These are phyloP conservation scores for Cyanoderma ruficeps DNA, from an alignment of 2,113 vertebrate species.

Conservation along the genomic window DNA sequence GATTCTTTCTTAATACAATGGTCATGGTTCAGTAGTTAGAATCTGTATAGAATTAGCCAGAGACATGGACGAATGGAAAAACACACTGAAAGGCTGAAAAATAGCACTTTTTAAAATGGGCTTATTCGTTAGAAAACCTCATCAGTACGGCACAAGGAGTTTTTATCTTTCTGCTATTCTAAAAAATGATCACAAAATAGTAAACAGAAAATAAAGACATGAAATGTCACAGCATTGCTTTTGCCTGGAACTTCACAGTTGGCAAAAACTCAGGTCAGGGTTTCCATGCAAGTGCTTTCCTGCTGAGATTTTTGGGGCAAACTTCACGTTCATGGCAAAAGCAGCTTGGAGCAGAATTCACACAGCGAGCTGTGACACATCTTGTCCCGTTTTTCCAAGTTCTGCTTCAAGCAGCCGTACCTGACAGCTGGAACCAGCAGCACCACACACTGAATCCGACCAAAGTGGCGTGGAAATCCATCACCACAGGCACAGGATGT, in stretches of 20 bases:
- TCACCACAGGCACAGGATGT: background rate
- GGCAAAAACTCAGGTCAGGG: background rate
- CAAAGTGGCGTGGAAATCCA: background rate
- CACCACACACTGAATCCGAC: background rate
- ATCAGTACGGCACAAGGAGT: background rate
- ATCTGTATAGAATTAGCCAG: constrained; percentile 52
- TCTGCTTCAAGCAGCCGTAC: background rate
- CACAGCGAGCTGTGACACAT: background rate
- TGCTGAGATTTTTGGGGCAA: background rate
- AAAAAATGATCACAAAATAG: background rate
- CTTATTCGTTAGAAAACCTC: background rate
- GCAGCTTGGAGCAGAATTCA: background rate
- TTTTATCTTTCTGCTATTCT: background rate
- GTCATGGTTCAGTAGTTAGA: constrained; percentile 37
- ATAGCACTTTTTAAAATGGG: background rate
- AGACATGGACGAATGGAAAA: constrained; percentile 28
- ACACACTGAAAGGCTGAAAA: constrained; percentile 3
- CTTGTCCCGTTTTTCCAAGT: background rate
- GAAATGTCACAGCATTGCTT: background rate
- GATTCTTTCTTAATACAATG: constrained; percentile 51
- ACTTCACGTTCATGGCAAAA: background rate
- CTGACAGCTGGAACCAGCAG: background rate
- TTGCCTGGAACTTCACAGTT: background rate
- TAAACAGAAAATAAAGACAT: background rate
- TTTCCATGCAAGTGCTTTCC: background rate